A percentile compares a stretch with the other conserved stretches of the same genome.
phyloP scores from a whole-genome alignment of 2,797 vertebrate genomes.

The Gallirallus australis region DNA sequence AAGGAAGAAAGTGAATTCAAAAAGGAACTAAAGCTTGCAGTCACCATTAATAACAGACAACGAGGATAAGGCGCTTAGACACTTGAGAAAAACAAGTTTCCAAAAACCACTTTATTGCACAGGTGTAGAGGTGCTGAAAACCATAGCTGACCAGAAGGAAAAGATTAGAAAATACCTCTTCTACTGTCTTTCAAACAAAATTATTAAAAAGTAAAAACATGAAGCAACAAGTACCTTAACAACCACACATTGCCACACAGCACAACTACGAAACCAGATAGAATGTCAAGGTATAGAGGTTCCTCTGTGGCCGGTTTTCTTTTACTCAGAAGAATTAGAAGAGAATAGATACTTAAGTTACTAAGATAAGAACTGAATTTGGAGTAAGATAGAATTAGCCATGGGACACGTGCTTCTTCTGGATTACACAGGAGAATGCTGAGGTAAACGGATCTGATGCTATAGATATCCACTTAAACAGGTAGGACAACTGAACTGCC shows the following conservation, averaged over 20 bases:
- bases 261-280: background rate
- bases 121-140: background rate
- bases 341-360: slow-evolving; percentile 7
- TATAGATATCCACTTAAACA: slow-evolving; percentile 20
- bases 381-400: slow-evolving; percentile 44
- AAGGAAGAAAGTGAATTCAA: background rate
- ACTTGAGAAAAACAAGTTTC: background rate
- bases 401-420: background rate
- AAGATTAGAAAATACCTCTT: background rate
- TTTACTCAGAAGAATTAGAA: background rate
- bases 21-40: background rate
- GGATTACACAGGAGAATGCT: slow-evolving; percentile 20
- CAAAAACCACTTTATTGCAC: background rate
- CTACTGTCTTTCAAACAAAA: background rate
- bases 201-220: background rate
- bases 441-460: slow-evolving; percentile 14
- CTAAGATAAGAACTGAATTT: slow-evolving; percentile 29
- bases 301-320: background rate
- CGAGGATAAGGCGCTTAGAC: background rate
- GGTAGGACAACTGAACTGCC: background rate
- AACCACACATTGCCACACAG: background rate
- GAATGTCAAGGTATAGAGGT: background rate
- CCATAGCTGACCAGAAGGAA: background rate
- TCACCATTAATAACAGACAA: background rate
- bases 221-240: background rate